These are phyloP conservation scores for Zeus faber DNA, from an alignment of 2,113 vertebrate genomes.

Conservation along the genomic window DNA sequence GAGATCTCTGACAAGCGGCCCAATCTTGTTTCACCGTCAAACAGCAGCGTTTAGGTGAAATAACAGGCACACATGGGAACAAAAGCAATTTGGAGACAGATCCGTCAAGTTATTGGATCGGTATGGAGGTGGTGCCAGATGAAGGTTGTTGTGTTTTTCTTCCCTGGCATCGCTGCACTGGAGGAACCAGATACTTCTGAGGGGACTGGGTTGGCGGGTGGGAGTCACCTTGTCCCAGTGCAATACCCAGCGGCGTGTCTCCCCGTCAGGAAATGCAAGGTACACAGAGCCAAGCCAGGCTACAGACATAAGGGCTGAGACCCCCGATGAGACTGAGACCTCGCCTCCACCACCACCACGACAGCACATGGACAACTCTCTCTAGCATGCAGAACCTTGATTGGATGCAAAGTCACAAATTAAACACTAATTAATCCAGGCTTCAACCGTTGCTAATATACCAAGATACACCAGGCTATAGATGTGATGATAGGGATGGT, in stretches of 20 bases:
- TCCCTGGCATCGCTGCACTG: neutral
- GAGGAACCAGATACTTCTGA: neutral
- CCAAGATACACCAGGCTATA: too few relatives aligned
- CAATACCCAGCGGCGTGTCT: neutral
- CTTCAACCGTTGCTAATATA: neutral
- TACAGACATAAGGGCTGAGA: too few relatives aligned
- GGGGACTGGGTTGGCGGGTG: neutral
- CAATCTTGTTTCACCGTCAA: too few relatives aligned
- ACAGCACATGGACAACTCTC: too few relatives aligned
- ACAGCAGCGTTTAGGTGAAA: too few relatives aligned
- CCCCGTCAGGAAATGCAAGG: too few relatives aligned
- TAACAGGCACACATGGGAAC: slow-evolving; percentile 5
- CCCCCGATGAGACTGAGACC: too few relatives aligned
- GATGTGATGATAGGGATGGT: too few relatives aligned
- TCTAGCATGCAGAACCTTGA: neutral
- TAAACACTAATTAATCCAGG: neutral
- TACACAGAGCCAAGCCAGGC: too few relatives aligned
- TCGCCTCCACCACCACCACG: too few relatives aligned
- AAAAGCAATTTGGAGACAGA: slow-evolving; percentile 16
- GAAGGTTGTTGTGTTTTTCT: neutral
- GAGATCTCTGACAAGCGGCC: neutral
- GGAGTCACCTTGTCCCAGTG: slow-evolving; percentile 1
- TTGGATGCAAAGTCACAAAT: neutral
- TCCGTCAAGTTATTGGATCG: slow-evolving; percentile 1
- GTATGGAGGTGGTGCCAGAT: neutral